Evolutionary conservation across 2,888 invertebrate species (phyloP), one percentile per base, ranked within the genome.

Genomic region (Drosophila austrosaltans): DNA sequence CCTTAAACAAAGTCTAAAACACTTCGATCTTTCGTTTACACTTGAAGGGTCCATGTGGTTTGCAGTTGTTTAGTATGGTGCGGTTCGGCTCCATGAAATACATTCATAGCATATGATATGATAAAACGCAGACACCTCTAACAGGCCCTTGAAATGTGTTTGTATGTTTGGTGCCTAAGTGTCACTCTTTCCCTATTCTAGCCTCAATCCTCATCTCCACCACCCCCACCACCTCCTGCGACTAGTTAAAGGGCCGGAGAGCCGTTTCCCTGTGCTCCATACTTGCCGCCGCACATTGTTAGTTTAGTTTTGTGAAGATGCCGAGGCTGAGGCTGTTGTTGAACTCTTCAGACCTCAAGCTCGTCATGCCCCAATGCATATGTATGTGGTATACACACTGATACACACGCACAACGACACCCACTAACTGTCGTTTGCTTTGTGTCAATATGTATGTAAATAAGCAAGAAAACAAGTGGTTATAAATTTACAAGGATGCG

Each of bases 371-470:
- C 71, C 69, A 72, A 73, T 81, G 73, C 73, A 74, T 76, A 70
- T 72, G 71, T 64, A 62, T 76, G 74, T 53, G 69, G 73, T 71
- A 87, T 74, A 77, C 78, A 86, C 70, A 63, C 57, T 69, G 56
- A 63, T 53, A 63, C 56, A 68, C 53, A 48, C 53, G 44, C 39
- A 30, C 48, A 66, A 36, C 44, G 32, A 56, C 63, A 44, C 65
- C 53, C 65, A 70, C 71, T 66, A 68, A 69, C 77, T 75, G 82
- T 58, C 66, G 69, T 64, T 82, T 67, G 76, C 67, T 77, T 59
- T 80, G 74, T 77, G 88, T 85, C 86, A 82, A 87, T 86, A 81
- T 88, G 84, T 85, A 85, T 88, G 85, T 88, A 88, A 85, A 85
- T 85, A 88, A 77, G 81, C 81, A 87, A 74, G 72, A 88, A 78